Percentiles rank a stretch among this genome's conserved stretches.
These are phyloP conservation scores for Idaea straminata DNA, from an alignment of 2,888 invertebrate species.

Conservation along the genomic window DNA sequence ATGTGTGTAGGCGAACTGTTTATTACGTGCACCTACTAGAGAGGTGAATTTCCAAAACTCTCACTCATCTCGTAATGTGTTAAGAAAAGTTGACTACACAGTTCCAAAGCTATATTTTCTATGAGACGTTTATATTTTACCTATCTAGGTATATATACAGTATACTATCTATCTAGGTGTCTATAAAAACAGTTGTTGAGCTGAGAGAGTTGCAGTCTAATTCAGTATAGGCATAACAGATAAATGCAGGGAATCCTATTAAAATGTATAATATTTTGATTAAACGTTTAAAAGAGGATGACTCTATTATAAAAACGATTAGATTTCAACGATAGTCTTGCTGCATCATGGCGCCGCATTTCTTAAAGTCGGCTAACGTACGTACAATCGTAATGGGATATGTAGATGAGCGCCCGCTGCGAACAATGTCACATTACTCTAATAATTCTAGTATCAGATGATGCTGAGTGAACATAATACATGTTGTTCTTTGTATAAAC, in stretches of 20 bases:
- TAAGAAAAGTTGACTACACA: not conserved
- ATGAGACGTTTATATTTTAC: not conserved
- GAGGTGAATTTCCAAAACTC: conserved; percentile 4
- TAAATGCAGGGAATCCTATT: not conserved
- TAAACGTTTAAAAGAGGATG: not conserved
- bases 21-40: conserved; percentile 24
- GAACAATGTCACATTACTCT: conserved; percentile 60
- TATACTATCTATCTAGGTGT: not conserved
- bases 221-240: not conserved
- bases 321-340: conserved; percentile 2
- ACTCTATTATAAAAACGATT: not conserved
- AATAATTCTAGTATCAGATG: conserved; percentile 30
- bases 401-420: conserved; percentile 53
- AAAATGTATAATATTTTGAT: not conserved
- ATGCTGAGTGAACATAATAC: conserved; percentile 29
- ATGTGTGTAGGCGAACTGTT: conserved; percentile 48
- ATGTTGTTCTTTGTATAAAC: conserved; percentile 16
- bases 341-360: conserved; percentile 22
- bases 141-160: not conserved
- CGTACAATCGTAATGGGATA: conserved; percentile 57
- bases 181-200: too few relatives aligned
- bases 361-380: conserved; percentile 23
- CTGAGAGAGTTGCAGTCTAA: too few relatives aligned
- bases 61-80: not conserved
- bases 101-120: not conserved